Evolutionary conservation across 2,888 invertebrate species (phyloP), one percentile per base, ranked within the genome.

Genomic region (Drosophila diplacantha): DNA sequence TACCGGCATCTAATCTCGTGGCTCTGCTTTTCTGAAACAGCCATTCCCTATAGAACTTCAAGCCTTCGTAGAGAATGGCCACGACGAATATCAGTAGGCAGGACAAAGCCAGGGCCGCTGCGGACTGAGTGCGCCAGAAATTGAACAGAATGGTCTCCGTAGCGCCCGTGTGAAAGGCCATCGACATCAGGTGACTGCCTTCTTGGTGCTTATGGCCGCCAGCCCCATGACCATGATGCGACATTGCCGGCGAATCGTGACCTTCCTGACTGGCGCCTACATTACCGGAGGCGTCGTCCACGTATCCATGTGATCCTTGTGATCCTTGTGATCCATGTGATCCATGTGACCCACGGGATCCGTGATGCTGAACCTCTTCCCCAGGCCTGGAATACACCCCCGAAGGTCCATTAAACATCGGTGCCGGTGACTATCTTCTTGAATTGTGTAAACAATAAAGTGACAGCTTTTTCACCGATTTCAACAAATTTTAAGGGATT

Each of bases 31-130:
- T 38, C 1, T 7, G 29, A 9, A 51, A 66, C 2, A 80, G 53
- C 71, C 67, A 83, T 2, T 72, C 61, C 0, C 80, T 71, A 37
- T 62, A 78, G 37, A 56, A 74, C 20, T 80, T 80, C 0, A 80
- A 50, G 0, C 49, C 79, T 49, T 80, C 80, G 16, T 80, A 80
- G 2, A 68, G 20, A 3, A 80, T 18, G 34, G 72, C 80, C 3
- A 83, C 41, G 9, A 81, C 3, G 20, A 80, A 75, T 7, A 83
- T 50, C 2, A 59, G 1, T 1, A 78, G 0, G 20, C 79, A 83
- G 35, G 80, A 74, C 3, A 71, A 3, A 0, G 38, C 4, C 35
- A 80, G 11, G 1, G 50, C 7, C 12, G 52, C 0, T 0, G 43
- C 22, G 0, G 71, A 41, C 0, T 65, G 34, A 2, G 68, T 69